Percentiles rank a stretch among this genome's conserved stretches.
These are phyloP conservation scores for Andrena flavipes DNA, from an alignment of 2,888 invertebrate genomes.

Conservation along the genomic window DNA sequence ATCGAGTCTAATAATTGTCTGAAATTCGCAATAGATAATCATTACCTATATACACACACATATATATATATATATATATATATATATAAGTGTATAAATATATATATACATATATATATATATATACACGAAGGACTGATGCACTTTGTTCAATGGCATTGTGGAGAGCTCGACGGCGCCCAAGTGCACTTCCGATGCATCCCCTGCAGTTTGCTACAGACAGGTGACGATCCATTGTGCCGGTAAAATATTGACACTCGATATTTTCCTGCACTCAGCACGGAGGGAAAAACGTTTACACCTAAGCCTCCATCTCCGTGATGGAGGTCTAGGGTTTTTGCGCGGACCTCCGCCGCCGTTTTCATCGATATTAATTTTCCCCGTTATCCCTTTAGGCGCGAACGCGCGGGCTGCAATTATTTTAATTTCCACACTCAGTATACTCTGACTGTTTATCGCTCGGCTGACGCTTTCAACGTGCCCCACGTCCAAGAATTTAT, in stretches of 20 bases:
- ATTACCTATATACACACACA: conserved; percentile 13
- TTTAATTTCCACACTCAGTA: conserved; percentile 22
- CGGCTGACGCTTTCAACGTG: conserved; percentile 21
- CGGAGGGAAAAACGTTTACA: conserved; percentile 56
- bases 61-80: background rate
- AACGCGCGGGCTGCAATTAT: conserved; percentile 29
- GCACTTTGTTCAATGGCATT: conserved; percentile 72
- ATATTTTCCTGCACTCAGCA: conserved; percentile 73
- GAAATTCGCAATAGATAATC: conserved; percentile 47
- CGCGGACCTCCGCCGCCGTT: background rate
- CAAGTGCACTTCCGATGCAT: conserved; percentile 77
- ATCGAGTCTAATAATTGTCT: conserved; percentile 37
- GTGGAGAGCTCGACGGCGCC: conserved; percentile 65
- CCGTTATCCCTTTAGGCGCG: conserved; percentile 9
- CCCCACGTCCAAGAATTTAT: conserved; percentile 2
- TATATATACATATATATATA: background rate
- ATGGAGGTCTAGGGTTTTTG: conserved; percentile 28
- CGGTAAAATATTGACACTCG: conserved; percentile 81
- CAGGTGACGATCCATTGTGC: conserved; percentile 75
- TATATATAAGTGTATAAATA: background rate
- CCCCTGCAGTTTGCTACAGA: conserved; percentile 65
- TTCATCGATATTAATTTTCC: conserved; percentile 44
- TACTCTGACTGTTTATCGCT: conserved; percentile 5
- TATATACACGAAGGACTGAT: conserved; percentile 44
- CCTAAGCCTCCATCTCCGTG: conserved; percentile 44